Evolutionary conservation across 2,113 vertebrate species (phyloP).

Genomic region (Daphoenositta chrysoptera): DNA sequence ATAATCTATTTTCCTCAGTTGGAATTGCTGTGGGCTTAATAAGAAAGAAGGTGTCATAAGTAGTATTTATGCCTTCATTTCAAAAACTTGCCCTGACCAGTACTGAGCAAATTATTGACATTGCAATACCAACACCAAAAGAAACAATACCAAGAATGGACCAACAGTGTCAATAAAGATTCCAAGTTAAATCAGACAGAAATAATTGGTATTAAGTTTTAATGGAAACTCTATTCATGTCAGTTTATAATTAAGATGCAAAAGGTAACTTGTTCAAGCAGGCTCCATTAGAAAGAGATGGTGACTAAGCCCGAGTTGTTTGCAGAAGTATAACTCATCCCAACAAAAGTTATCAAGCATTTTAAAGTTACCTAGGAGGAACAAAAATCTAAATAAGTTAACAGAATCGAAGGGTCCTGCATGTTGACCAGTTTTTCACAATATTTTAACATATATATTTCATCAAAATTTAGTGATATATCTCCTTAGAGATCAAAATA

Average conservation of each 20-base stretch:
- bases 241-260: slow-evolving; percentile 60
- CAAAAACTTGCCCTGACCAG: slow-evolving; percentile 60
- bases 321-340: neutral
- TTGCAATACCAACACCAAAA: slow-evolving; percentile 36
- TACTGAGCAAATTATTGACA: slow-evolving; percentile 46
- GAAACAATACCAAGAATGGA: slow-evolving; percentile 35
- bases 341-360: neutral
- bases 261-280: slow-evolving; percentile 56
- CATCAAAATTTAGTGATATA: neutral
- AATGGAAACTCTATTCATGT: slow-evolving; percentile 39
- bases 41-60: neutral
- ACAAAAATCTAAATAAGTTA: neutral
- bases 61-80: neutral
- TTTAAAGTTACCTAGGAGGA: neutral
- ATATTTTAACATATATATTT: neutral
- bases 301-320: neutral
- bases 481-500: neutral
- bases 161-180: slow-evolving; percentile 50
- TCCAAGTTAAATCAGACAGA: slow-evolving; percentile 63
- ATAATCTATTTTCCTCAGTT: neutral
- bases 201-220: slow-evolving; percentile 66
- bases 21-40: neutral
- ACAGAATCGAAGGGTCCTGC: neutral
- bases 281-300: neutral
- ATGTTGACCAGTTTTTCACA: neutral